Base-by-base conservation (phyloP, 2,888 invertebrate genomes). In the Caenorhabditis macrosperma region DNA sequence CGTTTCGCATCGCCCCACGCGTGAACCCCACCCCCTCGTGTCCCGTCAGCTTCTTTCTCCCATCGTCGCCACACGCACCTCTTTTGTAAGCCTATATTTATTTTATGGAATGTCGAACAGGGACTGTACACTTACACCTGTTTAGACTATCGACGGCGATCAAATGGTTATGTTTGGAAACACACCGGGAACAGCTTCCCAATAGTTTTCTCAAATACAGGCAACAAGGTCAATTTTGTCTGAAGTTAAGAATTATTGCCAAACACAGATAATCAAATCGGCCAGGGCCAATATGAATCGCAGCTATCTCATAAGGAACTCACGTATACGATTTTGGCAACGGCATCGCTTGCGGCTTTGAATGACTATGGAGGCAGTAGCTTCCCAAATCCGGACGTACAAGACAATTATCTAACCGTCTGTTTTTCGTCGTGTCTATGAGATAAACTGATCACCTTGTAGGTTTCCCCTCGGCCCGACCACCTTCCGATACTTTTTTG, bases 11-110 rank as follows among this genome's bases (percentile, higher is more conserved):
- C 52, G 63, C 64, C 57, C 64, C 57, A 55, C 57, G 74, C 74
- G 74, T 74, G 74, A 74, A 74, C 74, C 74, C 74, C 74, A 74
- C 74, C 59, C 46, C 59, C 66, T 50, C 12, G 60, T 60, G 57
- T 68, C 67, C 55, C 57, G 33, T 68, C 69, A 24, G 33, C 63
- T 38, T 50, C 24, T 35, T 59, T 44, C 33, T n/a, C 28, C 26
- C 38, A 30, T 57, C 67, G 52, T 26, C 46, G 20, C 52, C 61
- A 72, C 72, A 74, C 74, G 74, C 74, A 64, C 74, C 64, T 59
- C 74, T 74, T 74, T 74, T 74, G 74, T 74, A 64, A 63, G 63
- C 64, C 59, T 74, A 63, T 74, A 64, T 74, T 64, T 74, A 74
- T 74, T 74, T 74, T 74, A 64, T 64, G 74, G 74, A 72, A 72